Conservation (phyloP, 2,888 invertebrate genomes). For the Phragmatobia fuliginosa region DNA sequence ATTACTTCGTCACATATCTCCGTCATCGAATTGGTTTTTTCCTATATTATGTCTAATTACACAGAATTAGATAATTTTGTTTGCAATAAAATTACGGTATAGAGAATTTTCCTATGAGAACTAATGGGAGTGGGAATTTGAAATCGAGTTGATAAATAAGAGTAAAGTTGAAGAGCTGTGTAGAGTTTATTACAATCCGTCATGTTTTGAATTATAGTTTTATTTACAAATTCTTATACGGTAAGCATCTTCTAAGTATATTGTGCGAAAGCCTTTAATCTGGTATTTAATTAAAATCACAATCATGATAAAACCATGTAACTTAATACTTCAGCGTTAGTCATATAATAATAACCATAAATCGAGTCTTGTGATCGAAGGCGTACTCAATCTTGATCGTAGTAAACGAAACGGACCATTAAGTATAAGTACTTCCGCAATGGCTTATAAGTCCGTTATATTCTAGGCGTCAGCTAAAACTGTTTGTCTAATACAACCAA, state of each 20-base stretch:
- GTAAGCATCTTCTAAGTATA: background rate
- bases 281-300: slow-evolving; percentile 3
- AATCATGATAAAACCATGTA: background rate
- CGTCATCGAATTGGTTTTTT: no score
- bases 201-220: no score
- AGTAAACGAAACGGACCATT: background rate
- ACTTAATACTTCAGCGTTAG: background rate
- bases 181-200: background rate
- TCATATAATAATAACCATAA: slow-evolving; percentile 6
- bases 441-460: background rate
- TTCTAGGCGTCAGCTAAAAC: background rate
- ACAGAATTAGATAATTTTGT: no score
- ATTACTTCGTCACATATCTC: no score
- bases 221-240: background rate
- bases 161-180: no score
- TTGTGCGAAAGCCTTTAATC: background rate
- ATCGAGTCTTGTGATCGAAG: slow-evolving; percentile 8
- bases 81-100: no score
- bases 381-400: slow-evolving; percentile 2
- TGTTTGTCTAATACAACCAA: background rate
- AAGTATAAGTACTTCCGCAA: background rate
- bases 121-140: no score
- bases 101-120: no score
- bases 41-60: no score
- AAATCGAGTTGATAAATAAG: no score